Conservation (phyloP, 2,797 vertebrate species). For the Chloroceryle amazona region DNA sequence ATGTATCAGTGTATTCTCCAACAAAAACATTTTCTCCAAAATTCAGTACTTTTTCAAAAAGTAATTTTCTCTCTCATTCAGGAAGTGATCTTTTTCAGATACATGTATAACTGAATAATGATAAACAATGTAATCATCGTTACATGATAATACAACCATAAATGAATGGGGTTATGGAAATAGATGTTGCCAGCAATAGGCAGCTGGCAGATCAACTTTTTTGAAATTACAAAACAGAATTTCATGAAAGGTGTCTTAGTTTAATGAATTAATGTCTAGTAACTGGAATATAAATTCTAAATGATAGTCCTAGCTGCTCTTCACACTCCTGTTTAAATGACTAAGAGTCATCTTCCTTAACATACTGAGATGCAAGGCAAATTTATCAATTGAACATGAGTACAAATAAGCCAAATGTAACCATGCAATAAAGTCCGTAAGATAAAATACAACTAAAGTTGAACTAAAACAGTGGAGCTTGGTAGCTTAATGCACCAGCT, state of each 20-base stretch:
- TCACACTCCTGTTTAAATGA: conserved; percentile 61
- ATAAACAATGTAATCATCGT: background rate
- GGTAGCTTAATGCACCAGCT: background rate
- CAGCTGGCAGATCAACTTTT: background rate
- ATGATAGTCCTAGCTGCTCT: background rate
- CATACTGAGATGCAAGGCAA: conserved; percentile 63
- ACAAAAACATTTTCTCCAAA: background rate
- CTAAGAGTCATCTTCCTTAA: conserved; percentile 17
- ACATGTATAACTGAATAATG: background rate
- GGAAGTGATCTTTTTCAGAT: background rate
- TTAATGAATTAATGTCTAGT: background rate
- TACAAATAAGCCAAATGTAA: conserved; percentile 81
- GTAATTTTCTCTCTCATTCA: background rate
- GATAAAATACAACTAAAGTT: conserved; percentile 82
- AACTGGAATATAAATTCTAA: background rate
- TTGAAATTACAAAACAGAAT: background rate
- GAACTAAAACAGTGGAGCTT: conserved; percentile 78
- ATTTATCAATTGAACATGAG: conserved; percentile 80
- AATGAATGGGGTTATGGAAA: background rate
- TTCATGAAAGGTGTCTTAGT: background rate
- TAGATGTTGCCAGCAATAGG: background rate
- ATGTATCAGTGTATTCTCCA: background rate
- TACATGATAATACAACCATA: background rate
- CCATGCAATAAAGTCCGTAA: conserved; percentile 82
- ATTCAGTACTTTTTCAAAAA: background rate